Base-by-base conservation (phyloP, 2,888 invertebrate genomes). In the Apodemia zela region DNA sequence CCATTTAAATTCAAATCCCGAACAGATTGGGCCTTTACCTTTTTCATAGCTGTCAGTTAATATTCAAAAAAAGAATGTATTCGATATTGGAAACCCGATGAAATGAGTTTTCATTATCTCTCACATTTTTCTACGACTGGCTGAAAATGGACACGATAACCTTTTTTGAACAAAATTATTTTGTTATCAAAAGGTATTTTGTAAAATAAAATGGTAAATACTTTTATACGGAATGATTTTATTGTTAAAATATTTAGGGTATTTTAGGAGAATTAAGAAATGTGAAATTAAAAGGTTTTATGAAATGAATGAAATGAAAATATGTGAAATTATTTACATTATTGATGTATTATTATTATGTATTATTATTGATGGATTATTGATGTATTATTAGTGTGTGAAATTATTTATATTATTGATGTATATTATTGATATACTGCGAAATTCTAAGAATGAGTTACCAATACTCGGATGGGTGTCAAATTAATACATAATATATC, bases 1-100 rank as follows among this genome's bases (percentile, higher is more conserved):
- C 66, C 62, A 66, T 68, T 69, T 68, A 71, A 71, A 71, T 69
- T 68, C 65, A 67, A 67, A 71, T 70, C 68, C 66, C 67, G 62
- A 65, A 68, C 68, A 66, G 67, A 69, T 69, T 69, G 66, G 45
- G 66, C 62, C 59, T 65, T 59, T 63, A 69, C 68, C 70, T 69
- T 69, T 70, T 69, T 69, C 67, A 66, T 63, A 66, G 66, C 60
- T 68, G 68, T 67, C 67, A 66, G 68, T 70, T 69, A 67, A 70
- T 69, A 68, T 64, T 66, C 60, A 64, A 67, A 68, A 68, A 70
- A 66, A 66, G 66, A 64, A 63, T 62, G 45, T 60, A 57, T 64
- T 65, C 62, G 60, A 64, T 66, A 64, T 64, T 45, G 64, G 63
- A 65, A 65, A 35, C 57, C 62, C 38, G 62, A 60, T 59, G 42